Percentiles rank a stretch among this genome's conserved stretches.
Conservation (phyloP, 2,113 vertebrate genomes). For the Promerops cafer region DNA sequence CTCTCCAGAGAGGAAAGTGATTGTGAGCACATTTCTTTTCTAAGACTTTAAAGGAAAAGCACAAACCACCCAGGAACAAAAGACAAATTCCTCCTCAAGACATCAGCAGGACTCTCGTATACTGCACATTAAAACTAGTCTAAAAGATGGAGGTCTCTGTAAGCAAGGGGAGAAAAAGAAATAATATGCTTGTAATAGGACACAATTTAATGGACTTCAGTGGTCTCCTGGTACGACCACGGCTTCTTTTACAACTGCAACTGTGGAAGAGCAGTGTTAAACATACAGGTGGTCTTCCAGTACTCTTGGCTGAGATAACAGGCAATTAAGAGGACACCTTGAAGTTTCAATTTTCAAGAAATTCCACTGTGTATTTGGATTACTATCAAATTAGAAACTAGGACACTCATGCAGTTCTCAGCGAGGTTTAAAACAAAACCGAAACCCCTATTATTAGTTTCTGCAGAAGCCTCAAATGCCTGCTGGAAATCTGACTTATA, state of each 20-base stretch:
- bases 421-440: conserved; percentile 28
- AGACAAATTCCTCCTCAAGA: conserved; percentile 15
- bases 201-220: conserved; percentile 17
- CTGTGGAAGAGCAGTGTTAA: background rate
- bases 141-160: conserved; percentile 36
- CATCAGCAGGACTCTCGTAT: background rate
- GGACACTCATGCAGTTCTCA: conserved; percentile 33
- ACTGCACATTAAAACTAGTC: background rate
- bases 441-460: conserved; percentile 24
- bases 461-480: conserved; percentile 5
- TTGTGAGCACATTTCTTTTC: background rate
- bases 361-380: conserved; percentile 53
- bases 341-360: conserved; percentile 52
- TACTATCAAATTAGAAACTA: conserved; percentile 52
- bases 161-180: conserved; percentile 36
- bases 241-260: background rate
- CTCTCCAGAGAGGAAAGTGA: background rate
- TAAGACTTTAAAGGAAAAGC: conserved; percentile 5
- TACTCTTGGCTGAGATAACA: conserved; percentile 19
- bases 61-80: background rate
- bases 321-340: conserved; percentile 49
- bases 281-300: conserved; percentile 37
- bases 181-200: background rate
- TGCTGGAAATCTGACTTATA: conserved; percentile 10
- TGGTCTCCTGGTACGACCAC: background rate